Conservation (phyloP, 2,888 invertebrate genomes). For the Mythimna pallens region DNA sequence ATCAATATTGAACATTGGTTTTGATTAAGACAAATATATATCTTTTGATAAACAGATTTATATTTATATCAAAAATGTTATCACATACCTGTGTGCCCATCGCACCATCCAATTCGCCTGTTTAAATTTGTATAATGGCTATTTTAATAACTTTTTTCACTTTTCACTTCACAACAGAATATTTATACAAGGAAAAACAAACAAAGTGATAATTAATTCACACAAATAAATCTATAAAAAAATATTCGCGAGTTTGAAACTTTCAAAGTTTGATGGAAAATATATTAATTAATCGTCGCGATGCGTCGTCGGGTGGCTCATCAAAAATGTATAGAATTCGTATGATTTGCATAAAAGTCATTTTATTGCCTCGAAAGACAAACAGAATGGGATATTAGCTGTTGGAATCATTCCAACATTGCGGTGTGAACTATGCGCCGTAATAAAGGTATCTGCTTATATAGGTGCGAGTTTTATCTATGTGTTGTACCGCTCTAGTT, state of each 20-base stretch:
- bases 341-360: constrained; percentile 91
- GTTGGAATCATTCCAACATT: constrained; percentile 85
- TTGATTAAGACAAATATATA: background rate
- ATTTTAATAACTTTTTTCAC: constrained; percentile 31
- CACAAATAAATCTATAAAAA: constrained; percentile 69
- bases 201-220: constrained; percentile 47
- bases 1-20: too few species aligned
- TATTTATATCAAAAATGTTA: background rate
- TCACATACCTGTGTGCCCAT: background rate
- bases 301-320: constrained; percentile 85
- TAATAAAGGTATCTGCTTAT: constrained; percentile 54
- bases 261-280: constrained; percentile 86
- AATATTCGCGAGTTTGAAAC: constrained; percentile 75
- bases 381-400: constrained; percentile 90
- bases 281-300: constrained; percentile 87
- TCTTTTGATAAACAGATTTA: background rate
- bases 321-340: constrained; percentile 91
- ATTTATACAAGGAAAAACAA: constrained; percentile 35
- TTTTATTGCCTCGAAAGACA: constrained; percentile 91
- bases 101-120: background rate
- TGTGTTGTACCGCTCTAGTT: constrained; percentile 38
- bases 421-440: constrained; percentile 72
- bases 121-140: constrained; percentile 4
- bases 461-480: constrained; percentile 50
- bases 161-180: constrained; percentile 20